Base-by-base conservation (phyloP, 2,113 vertebrate genomes). In the Lucifuga dentata region DNA sequence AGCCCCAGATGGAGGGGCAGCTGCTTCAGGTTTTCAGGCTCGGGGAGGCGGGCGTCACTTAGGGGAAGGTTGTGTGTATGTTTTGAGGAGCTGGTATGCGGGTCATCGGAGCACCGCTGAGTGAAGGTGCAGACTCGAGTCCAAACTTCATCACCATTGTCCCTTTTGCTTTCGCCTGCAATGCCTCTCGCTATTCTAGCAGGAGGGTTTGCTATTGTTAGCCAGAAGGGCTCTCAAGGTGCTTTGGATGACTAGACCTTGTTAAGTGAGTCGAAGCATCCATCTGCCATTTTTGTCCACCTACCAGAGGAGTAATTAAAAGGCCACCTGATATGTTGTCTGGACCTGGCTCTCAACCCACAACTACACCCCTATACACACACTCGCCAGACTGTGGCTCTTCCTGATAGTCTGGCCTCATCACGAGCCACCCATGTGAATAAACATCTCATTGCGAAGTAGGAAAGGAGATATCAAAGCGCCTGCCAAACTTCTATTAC, bases 1-100 rank as follows among this genome's bases (percentile, higher is more conserved):
- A 83, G 70, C 63, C 77, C 84, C 90, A 91, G 83, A 90, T 89
- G 88, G 86, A 83, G 5, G n/a, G 52, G 62, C 85, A 87, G 77
- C 85, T 89, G 89, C 80, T 88, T 88, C 23, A 35, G 66, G 50
- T 87, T 89, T 86, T 43, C 9, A 62, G 63, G 48, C 80, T 68
- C 52, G 45, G 41, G 73, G 78, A 77, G 80, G 61, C 38, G 59
- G 76, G 74, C 51, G 51, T 79, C 68, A 44, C 55, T 1, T 4
- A n/a, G 63, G 56, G 63, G 43, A 50, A 45, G 40, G 50, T 15
- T 64, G 43, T 40, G 58, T 62, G 59, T 67, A 9, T 65, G 71
- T 64, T 80, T 55, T 38, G 24, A 59, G 38, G 68, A 55, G 76
- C 10, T 23, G 68, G 78, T 70, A 73, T 71, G 72, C 58, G 35